Evolutionary conservation across 2,888 invertebrate species (phyloP), one percentile per base, ranked within the genome.

Genomic region (Xestia rhomboidea): DNA sequence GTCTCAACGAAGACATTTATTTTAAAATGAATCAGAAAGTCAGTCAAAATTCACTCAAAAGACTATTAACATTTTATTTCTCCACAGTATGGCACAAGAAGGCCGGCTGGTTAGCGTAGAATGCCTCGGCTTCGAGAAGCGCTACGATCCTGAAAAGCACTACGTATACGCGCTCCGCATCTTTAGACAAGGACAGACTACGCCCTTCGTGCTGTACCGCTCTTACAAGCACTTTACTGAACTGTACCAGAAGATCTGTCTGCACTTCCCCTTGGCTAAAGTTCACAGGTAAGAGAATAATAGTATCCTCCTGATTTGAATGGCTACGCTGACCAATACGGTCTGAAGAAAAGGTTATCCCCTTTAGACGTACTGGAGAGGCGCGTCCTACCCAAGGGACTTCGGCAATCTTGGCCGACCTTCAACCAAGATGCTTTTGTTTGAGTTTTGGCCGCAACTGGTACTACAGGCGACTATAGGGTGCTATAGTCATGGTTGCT

Each of bases 221-320:
- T 98, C 99, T 0, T 99, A 99, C 95, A 98, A 99, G 89, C 99
- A 99, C 96, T 99, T 99, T 95, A 98, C 98, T 24, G 99, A 99
- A 95, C 98, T 99, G 77, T 99, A 99, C 93, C 98, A 99, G 94
- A 99, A 99, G 96, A 97, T 99, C 68, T 98, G 99, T 92, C 97
- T 98, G 87, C 98, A 98, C 93, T 99, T 99, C 97, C 99, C 99
- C 0, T 97, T 99, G 86, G 98, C 99, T 24, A 98, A 98, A 93
- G 97, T 99, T 87, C 98, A 99, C 94, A 98, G 99, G 99, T 98
- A 94, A 97, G 97, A 41, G 1, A 46, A n/a, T 44, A 34, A 21
- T 7, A 7, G 18, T 49, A 18, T 21, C 46, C 21, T 49, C 7
- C 46, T 7, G 46, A 46, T 18, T 46, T 49, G 2, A 49, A 49